These are phyloP conservation scores for Hypselothyrea guttata DNA, from an alignment of 2,888 invertebrate species.

Conservation along the genomic window DNA sequence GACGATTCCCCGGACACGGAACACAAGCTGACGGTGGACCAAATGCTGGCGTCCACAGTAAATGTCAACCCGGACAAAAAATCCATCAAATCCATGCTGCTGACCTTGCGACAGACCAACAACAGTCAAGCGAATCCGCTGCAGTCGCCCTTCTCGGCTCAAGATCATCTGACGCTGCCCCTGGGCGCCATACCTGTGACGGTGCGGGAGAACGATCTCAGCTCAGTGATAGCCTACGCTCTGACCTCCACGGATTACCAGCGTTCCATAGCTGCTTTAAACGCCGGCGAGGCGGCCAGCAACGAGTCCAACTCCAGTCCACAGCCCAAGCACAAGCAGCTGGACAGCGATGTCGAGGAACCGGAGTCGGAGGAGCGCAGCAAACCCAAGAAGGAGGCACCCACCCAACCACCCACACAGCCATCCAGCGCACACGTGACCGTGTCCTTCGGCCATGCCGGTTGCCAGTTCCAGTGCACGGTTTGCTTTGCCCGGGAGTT, in stretches of 20 bases:
- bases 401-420: constrained; percentile 33
- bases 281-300: constrained; percentile 16
- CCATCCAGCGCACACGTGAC: constrained; percentile 83
- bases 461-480: constrained; percentile 93
- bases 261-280: constrained; percentile 84
- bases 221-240: constrained; percentile 93
- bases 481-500: constrained; percentile 97
- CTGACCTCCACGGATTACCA: constrained; percentile 89
- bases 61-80: constrained; percentile 83
- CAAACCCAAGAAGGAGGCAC: constrained; percentile 42
- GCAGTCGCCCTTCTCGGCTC: constrained; percentile 85
- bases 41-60: constrained; percentile 53
- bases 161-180: constrained; percentile 88
- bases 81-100: constrained; percentile 85
- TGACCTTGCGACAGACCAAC: constrained; percentile 87
- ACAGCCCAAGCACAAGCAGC: constrained; percentile 77
- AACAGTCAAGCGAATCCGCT: constrained; percentile 82
- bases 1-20: constrained; percentile 49
- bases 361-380: constrained; percentile 46
- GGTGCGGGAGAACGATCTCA: constrained; percentile 90
- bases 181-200: constrained; percentile 86
- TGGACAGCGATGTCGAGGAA: constrained; percentile 78
- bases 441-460: constrained; percentile 85
- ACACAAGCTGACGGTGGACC: constrained; percentile 60
- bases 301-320: constrained; percentile 72